phyloP scores from a whole-genome alignment of 2,888 invertebrate species.

The Drosophila borborema region DNA sequence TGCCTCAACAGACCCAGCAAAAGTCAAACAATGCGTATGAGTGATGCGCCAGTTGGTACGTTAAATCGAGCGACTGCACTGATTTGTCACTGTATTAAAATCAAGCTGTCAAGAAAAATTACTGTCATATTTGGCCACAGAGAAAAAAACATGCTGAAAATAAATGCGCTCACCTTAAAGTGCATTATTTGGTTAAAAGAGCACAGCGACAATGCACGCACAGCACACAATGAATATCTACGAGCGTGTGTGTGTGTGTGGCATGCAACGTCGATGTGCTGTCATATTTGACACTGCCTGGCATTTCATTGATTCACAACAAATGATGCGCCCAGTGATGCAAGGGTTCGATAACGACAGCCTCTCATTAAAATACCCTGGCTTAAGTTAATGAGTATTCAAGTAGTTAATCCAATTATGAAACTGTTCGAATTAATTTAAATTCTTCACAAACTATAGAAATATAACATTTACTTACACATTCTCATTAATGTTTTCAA shows the following conservation, averaged over 20 bases:
- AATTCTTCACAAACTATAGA: background rate
- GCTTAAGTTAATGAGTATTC: background rate
- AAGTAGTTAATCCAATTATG: background rate
- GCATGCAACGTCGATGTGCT: slow-evolving; percentile 34
- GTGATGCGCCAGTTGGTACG: slow-evolving; percentile 30
- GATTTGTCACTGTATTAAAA: slow-evolving; percentile 46
- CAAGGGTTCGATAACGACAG: background rate
- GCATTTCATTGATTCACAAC: slow-evolving; percentile 64
- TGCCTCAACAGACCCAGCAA: slow-evolving; percentile 4
- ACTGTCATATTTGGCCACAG: slow-evolving; percentile 35
- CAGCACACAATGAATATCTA: too few species aligned
- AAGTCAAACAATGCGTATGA: slow-evolving; percentile 44
- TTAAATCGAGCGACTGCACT: slow-evolving; percentile 29
- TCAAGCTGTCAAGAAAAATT: slow-evolving; percentile 32
- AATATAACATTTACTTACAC: background rate
- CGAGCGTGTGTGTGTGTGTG: slow-evolving; percentile 2
- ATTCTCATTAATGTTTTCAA: background rate
- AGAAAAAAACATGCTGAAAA: slow-evolving; percentile 17
- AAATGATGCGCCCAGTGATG: slow-evolving; percentile 53
- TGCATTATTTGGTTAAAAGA: slow-evolving; percentile 65
- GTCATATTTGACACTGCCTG: slow-evolving; percentile 58
- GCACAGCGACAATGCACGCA: background rate
- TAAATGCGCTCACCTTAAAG: slow-evolving; percentile 55
- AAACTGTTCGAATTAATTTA: background rate
- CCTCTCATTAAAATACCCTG: background rate